phyloP scores from a whole-genome alignment of 2,797 vertebrate genomes.

The Cheirogaleus major region DNA sequence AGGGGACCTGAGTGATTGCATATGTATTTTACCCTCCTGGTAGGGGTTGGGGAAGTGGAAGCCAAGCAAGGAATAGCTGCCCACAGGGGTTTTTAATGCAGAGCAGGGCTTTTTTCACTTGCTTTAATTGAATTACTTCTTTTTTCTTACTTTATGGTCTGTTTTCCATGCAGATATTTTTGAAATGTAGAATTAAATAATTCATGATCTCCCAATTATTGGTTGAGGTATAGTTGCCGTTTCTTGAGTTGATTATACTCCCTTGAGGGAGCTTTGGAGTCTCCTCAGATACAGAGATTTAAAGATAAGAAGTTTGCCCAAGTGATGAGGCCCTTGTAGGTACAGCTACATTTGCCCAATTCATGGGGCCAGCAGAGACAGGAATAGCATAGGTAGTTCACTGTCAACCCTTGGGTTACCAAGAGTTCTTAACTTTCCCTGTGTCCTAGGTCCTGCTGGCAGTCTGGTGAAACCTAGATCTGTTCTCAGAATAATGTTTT shows the following conservation, averaged over 20 bases:
- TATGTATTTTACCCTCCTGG: conserved; percentile 52
- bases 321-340: not conserved
- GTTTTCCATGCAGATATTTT: conserved; percentile 73
- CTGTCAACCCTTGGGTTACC: not conserved
- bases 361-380: not conserved
- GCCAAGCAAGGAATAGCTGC: conserved; percentile 51
- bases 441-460: not conserved
- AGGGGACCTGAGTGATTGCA: conserved; percentile 61
- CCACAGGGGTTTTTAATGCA: conserved; percentile 36
- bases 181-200: conserved; percentile 79
- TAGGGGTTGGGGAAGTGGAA: not conserved
- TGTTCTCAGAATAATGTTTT: not conserved
- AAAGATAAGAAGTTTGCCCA: conserved; percentile 27
- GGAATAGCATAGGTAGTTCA: not conserved
- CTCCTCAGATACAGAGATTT: conserved; percentile 30
- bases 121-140: conserved; percentile 71
- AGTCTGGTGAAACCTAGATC: not conserved
- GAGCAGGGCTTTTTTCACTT: conserved; percentile 62
- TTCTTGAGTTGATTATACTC: conserved; percentile 74
- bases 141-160: conserved; percentile 69
- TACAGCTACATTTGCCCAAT: not conserved
- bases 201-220: conserved; percentile 76
- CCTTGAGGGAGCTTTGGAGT: conserved; percentile 28
- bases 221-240: conserved; percentile 64
- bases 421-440: not conserved